phyloP scores from a whole-genome alignment of 2,797 vertebrate species.

The Etheostoma perlongum region DNA sequence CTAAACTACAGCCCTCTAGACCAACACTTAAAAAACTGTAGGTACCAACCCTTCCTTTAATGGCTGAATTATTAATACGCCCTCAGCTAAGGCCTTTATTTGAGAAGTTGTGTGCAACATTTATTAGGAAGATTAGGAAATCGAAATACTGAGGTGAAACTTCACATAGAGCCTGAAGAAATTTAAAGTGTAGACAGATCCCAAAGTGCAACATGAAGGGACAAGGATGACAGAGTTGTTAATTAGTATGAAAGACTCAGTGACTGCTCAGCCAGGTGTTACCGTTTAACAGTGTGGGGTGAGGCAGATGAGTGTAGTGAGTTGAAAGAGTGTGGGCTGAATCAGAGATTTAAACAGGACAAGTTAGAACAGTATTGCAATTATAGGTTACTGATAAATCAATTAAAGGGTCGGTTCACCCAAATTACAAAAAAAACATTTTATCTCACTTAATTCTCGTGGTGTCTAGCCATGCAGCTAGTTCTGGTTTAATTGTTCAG shows the following conservation, averaged over 20 bases:
- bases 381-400: background rate
- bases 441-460: background rate
- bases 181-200: background rate
- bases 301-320: background rate
- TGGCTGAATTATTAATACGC: slow-evolving; percentile 53
- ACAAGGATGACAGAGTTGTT: background rate
- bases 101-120: slow-evolving; percentile 17
- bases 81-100: slow-evolving; percentile 42
- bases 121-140: slow-evolving; percentile 25
- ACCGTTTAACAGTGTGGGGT: background rate
- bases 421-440: background rate
- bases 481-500: background rate
- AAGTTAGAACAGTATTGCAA: background rate
- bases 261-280: background rate
- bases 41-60: slow-evolving; percentile 41
- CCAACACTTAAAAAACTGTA: slow-evolving; percentile 31
- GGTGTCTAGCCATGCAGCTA: background rate
- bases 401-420: background rate
- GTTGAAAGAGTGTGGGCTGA: background rate
- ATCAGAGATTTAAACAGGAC: background rate
- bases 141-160: slow-evolving; percentile 24
- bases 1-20: slow-evolving; percentile 54
- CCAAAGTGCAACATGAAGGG: background rate
- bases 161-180: slow-evolving; percentile 19
- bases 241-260: slow-evolving; percentile 10